Evolutionary conservation across 2,888 invertebrate species (phyloP).

Genomic region (Macrophya annulata): DNA sequence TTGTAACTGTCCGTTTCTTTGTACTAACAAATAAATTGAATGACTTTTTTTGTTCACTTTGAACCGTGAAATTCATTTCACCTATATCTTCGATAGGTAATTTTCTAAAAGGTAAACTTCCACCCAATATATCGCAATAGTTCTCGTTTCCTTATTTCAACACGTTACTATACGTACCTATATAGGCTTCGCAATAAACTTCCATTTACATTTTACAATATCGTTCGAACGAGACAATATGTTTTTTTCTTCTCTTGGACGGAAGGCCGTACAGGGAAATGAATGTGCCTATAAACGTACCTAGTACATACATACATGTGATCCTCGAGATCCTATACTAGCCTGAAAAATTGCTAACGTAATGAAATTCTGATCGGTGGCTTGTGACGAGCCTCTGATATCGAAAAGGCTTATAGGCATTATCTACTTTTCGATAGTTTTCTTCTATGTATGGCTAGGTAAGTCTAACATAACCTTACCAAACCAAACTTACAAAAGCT

Average conservation of each 20-base stretch:
- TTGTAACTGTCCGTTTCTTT: neutral
- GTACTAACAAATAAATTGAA: neutral
- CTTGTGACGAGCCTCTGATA: neutral
- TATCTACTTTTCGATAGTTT: slow-evolving; percentile 8
- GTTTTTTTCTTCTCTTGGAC: neutral
- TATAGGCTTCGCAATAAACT: neutral
- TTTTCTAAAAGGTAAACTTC: neutral
- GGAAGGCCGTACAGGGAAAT: neutral
- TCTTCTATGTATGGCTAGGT: neutral
- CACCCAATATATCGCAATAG: neutral
- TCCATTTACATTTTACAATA: neutral
- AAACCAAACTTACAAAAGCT: neutral
- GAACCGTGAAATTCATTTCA: neutral
- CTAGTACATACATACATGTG: neutral
- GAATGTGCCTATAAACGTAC: neutral
- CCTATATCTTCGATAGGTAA: neutral
- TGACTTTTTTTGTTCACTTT: neutral
- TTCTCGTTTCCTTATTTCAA: neutral
- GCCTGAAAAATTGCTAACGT: neutral
- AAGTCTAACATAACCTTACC: neutral
- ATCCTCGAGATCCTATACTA: neutral
- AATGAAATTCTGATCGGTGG: neutral
- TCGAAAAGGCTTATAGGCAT: neutral
- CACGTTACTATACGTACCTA: neutral
- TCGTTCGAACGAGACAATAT: neutral